A percentile compares a stretch with the other conserved stretches of the same genome.
Evolutionary conservation across 2,888 invertebrate genomes (phyloP).

Genomic region (Patella ulyssiponensis): DNA sequence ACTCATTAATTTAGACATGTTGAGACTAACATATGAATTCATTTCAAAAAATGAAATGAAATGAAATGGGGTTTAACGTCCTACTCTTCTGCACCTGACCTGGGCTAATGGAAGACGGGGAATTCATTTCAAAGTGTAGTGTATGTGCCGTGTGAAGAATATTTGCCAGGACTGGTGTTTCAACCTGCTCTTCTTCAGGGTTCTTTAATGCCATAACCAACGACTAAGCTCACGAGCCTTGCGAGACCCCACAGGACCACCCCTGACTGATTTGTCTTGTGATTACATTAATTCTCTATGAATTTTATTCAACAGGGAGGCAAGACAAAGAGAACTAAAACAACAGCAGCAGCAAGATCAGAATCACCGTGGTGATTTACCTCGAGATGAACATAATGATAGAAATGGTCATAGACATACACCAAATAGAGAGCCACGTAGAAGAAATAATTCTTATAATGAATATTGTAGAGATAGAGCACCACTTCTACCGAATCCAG

Average conservation of each 20-base stretch:
- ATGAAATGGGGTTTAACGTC: no score
- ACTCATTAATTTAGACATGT: no score
- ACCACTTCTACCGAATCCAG: not conserved
- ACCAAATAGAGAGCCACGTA: not conserved
- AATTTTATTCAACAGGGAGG: not conserved
- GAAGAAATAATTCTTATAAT: slow-evolving; percentile 10
- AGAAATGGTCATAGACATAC: not conserved
- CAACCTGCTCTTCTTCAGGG: no score
- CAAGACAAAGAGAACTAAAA: not conserved
- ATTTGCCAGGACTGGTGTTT: no score
- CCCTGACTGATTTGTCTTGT: not conserved
- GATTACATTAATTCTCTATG: no score
- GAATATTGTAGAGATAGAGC: not conserved
- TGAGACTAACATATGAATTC: no score
- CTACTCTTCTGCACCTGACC: no score
- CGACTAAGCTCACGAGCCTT: not conserved
- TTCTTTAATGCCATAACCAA: no score
- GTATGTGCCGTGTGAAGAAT: not conserved
- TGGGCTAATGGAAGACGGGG: no score
- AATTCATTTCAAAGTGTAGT: not conserved
- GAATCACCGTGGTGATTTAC: not conserved
- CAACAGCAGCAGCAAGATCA: slow-evolving; percentile 4
- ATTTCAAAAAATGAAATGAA: no score
- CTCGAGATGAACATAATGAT: not conserved
- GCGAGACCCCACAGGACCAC: not conserved